These are phyloP conservation scores for Drosophila pseudoananassae DNA, from an alignment of 1,140 invertebrate species.

Conservation along the genomic window DNA sequence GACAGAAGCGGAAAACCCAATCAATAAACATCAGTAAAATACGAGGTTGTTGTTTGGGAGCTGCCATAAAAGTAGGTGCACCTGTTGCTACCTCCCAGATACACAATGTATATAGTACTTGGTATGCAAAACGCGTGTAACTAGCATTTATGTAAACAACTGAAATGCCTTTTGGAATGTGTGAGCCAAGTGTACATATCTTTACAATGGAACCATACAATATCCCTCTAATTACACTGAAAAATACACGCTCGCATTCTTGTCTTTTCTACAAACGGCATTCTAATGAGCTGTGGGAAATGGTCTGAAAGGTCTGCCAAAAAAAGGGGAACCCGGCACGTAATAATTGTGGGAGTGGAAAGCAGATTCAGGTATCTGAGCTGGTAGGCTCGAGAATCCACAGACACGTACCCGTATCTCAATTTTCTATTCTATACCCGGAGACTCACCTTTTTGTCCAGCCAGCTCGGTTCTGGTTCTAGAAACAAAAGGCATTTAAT, in stretches of 20 bases:
- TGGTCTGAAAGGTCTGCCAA: conserved; percentile 7
- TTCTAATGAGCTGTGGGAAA: conserved; percentile 62
- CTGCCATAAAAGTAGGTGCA: conserved; percentile 43
- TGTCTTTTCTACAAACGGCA: conserved; percentile 7
- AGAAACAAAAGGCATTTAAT: conserved; percentile 70
- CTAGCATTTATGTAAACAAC: conserved; percentile 55
- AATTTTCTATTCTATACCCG: conserved; percentile 9
- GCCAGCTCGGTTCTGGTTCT: conserved; percentile 16
- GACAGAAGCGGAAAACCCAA: conserved; percentile 34
- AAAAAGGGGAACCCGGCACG: conserved; percentile 28
- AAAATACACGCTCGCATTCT: conserved; percentile 21
- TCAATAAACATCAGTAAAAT: conserved; percentile 44
- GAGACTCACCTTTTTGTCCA: conserved; percentile 43
- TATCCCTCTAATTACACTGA: conserved; percentile 34
- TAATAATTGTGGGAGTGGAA: conserved; percentile 9
- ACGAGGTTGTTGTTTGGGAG: conserved; percentile 15
- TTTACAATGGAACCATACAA: conserved; percentile 4
- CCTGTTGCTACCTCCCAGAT: conserved; percentile 62
- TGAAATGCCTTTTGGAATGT: conserved; percentile 48
- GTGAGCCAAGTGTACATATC: conserved; percentile 18
- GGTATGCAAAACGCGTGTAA: conserved; percentile 58
- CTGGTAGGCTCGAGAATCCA: neutral
- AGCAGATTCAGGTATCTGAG: conserved; percentile 8
- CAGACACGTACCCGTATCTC: conserved; percentile 30
- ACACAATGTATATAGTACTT: conserved; percentile 42